phyloP scores from a whole-genome alignment of 2,797 vertebrate genomes.

The Zalophus californianus region DNA sequence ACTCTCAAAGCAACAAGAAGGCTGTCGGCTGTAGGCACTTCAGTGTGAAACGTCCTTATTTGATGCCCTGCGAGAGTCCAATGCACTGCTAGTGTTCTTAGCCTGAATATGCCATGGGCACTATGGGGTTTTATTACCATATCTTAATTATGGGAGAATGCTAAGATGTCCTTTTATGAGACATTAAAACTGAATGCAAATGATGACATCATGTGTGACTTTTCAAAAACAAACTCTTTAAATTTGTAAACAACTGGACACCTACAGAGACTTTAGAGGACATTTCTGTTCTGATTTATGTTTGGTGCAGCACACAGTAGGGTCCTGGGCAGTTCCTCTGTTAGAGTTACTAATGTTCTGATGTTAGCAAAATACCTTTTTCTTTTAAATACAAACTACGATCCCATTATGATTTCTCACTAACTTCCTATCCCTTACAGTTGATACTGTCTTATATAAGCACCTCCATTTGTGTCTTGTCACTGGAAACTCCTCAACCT shows the following conservation, averaged over 20 bases:
- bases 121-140: neutral
- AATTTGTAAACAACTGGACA: neutral
- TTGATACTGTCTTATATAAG: neutral
- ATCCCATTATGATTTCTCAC: neutral
- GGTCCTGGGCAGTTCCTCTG: neutral
- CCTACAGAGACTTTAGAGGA: neutral
- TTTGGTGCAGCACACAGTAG: fast-evolving
- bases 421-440: neutral
- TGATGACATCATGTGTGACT: neutral
- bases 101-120: neutral
- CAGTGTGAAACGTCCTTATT: slow-evolving; percentile 8
- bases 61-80: neutral
- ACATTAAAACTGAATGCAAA: neutral
- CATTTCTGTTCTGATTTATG: neutral
- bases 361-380: neutral
- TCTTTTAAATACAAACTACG: neutral
- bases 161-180: neutral
- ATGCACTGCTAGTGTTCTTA: neutral
- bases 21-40: slow-evolving; percentile 2
- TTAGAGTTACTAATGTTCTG: neutral
- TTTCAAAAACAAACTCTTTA: neutral
- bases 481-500: neutral
- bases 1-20: slow-evolving; percentile 35
- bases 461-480: neutral
- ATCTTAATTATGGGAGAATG: neutral